Conservation (phyloP, 2,113 vertebrate species). For the Gasterosteus nipponicus region DNA sequence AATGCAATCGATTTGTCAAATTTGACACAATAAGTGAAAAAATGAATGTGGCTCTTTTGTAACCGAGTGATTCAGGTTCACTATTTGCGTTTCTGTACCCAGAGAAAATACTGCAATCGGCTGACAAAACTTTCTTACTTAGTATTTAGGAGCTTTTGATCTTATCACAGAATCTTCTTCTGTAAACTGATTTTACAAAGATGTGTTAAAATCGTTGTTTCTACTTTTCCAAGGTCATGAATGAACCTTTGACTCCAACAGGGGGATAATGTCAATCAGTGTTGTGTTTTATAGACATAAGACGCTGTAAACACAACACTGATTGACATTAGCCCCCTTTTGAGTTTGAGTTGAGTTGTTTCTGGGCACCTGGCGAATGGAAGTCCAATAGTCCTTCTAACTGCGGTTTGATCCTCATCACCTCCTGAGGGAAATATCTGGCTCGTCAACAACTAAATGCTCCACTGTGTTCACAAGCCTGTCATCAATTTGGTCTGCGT, state of each 20-base stretch:
- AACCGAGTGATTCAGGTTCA: not conserved
- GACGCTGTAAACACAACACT: too few species aligned
- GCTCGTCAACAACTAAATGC: not conserved
- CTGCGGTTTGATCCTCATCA: not conserved
- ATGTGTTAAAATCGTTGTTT: not conserved
- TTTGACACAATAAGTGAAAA: conserved; percentile 1
- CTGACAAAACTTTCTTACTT: not conserved
- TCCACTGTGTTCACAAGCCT: not conserved
- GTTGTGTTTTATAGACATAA: too few species aligned
- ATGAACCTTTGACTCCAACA: not conserved
- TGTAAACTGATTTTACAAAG: not conserved
- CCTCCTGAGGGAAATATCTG: not conserved
- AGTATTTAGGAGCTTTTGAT: not conserved
- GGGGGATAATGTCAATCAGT: too few species aligned
- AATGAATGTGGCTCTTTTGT: not conserved
- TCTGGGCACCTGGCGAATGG: not conserved
- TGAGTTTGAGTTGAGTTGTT: not conserved
- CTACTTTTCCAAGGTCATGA: not conserved
- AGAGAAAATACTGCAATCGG: not conserved
- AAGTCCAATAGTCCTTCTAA: not conserved
- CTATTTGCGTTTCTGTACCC: not conserved
- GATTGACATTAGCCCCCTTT: not conserved
- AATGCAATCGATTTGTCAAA: not conserved
- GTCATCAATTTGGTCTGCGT: not conserved
- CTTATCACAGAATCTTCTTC: not conserved